These are phyloP conservation scores for Corvus hawaiiensis DNA, from an alignment of 2,113 vertebrate genomes.

Conservation along the genomic window DNA sequence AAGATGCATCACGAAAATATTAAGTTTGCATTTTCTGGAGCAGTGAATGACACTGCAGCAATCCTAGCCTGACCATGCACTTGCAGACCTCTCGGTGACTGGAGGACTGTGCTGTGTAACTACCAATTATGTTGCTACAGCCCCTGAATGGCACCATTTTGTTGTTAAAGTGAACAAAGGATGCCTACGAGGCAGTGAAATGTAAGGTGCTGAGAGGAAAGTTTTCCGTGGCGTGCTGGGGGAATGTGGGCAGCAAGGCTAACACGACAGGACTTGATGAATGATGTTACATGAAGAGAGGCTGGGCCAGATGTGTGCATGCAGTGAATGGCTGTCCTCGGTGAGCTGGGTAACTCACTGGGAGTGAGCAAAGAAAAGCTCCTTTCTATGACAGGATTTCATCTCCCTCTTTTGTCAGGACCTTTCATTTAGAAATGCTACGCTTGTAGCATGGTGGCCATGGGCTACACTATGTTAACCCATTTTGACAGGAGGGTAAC, in stretches of 20 bases:
- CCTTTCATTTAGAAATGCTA: not conserved
- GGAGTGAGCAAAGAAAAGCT: not conserved
- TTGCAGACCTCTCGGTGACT: not conserved
- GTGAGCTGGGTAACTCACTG: not conserved
- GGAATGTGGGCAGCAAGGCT: not conserved
- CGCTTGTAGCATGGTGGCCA: not conserved
- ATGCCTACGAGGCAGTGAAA: not conserved
- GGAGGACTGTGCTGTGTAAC: not conserved
- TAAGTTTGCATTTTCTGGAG: not conserved
- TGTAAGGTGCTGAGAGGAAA: slow-evolving; percentile 59
- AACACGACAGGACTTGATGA: slow-evolving; percentile 17
- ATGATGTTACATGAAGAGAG: slow-evolving; percentile 1
- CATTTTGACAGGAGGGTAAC: not conserved
- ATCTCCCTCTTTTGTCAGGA: not conserved
- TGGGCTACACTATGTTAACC: not conserved
- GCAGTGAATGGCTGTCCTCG: not conserved
- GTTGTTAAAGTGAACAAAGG: slow-evolving; percentile 11
- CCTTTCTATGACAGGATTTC: not conserved
- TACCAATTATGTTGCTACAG: not conserved
- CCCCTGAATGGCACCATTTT: slow-evolving; percentile 27
- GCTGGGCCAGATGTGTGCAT: slow-evolving; percentile 42
- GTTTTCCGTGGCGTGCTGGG: slow-evolving; percentile 26
- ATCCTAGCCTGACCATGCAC: not conserved
- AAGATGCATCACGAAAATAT: not conserved
- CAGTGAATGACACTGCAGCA: not conserved